These are phyloP conservation scores for Notospermus geniculatus DNA, from an alignment of 1,140 invertebrate genomes.

Conservation along the genomic window DNA sequence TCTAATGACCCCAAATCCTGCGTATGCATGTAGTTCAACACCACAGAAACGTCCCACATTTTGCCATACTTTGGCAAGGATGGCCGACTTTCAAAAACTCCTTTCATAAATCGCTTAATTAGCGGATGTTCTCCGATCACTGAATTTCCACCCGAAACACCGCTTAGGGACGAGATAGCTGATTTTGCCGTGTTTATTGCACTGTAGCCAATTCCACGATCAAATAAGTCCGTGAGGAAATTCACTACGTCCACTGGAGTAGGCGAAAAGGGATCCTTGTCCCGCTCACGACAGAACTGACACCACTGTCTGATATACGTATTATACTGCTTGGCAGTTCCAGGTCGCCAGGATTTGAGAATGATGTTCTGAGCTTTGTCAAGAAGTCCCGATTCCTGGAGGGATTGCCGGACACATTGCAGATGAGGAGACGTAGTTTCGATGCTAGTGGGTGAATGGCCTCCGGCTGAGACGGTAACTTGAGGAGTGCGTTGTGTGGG, in stretches of 20 bases:
- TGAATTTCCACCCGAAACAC: not conserved
- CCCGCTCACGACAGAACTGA: not conserved
- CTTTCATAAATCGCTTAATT: conserved; percentile 2
- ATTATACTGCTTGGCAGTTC: not conserved
- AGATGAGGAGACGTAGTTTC: not conserved
- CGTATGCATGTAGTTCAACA: not conserved
- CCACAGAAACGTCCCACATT: not conserved
- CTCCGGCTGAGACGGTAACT: not conserved
- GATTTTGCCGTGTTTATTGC: not conserved
- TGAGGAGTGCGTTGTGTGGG: not conserved
- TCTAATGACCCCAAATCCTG: too few relatives aligned
- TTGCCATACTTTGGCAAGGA: not conserved
- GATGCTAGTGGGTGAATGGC: not conserved
- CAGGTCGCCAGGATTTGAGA: not conserved
- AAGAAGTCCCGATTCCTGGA: not conserved
- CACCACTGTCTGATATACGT: not conserved
- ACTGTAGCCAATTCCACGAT: not conserved
- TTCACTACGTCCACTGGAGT: not conserved
- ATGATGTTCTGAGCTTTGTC: not conserved
- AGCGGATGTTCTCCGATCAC: not conserved
- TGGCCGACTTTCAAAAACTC: not conserved
- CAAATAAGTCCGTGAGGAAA: not conserved
- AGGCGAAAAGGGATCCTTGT: not conserved
- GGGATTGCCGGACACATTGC: not conserved
- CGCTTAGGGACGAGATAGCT: not conserved